Evolutionary conservation across 2,113 vertebrate species (phyloP).

Genomic region (Rhagologus leucostigma): DNA sequence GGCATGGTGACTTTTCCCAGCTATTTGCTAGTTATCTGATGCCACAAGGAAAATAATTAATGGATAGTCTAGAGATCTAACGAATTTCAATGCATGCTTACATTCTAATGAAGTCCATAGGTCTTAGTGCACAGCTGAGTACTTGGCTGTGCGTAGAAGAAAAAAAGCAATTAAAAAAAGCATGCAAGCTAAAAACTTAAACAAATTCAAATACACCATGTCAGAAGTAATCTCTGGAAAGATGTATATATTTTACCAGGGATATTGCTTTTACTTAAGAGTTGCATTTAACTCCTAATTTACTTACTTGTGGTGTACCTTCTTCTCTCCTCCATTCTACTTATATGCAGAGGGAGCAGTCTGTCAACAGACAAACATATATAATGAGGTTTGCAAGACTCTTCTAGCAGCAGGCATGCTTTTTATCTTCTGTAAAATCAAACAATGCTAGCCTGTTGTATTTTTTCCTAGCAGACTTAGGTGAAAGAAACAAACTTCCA

Average conservation of each 20-base stretch:
- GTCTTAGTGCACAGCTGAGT: background rate
- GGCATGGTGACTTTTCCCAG: background rate
- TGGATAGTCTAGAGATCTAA: background rate
- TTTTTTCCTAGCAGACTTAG: background rate
- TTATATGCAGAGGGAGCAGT: background rate
- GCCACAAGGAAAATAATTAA: conserved; percentile 13
- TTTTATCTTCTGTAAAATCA: background rate
- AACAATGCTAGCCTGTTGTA: background rate
- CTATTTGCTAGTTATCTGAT: background rate
- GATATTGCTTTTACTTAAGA: background rate
- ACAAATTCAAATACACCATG: background rate
- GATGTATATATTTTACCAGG: background rate
- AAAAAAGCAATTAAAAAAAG: background rate
- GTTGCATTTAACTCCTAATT: background rate
- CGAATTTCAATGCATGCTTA: background rate
- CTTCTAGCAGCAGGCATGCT: background rate
- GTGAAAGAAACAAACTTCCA: background rate
- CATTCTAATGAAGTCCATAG: background rate
- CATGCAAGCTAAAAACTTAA: background rate
- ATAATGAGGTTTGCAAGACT: background rate
- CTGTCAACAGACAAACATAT: background rate
- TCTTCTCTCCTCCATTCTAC: background rate
- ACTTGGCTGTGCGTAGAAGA: background rate
- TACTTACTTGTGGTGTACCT: background rate
- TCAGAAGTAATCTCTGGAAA: background rate